These are phyloP conservation scores for Corythaixoides concolor DNA, from an alignment of 2,113 vertebrate genomes.

Conservation along the genomic window DNA sequence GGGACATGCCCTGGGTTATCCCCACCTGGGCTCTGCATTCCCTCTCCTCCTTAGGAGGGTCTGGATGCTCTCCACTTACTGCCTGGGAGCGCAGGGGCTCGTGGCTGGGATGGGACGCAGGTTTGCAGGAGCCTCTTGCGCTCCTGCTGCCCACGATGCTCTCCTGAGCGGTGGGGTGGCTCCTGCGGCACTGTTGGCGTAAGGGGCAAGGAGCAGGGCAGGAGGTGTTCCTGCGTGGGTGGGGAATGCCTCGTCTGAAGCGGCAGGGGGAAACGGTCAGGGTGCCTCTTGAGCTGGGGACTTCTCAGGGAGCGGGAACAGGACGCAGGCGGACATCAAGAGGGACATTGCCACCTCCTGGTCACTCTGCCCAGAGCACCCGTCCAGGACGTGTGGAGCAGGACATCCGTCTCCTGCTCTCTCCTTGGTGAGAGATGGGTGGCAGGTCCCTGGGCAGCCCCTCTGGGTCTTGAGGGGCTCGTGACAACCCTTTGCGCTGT, in stretches of 20 bases:
- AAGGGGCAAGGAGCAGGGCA: background rate
- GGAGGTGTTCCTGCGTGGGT: background rate
- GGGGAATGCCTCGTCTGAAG: background rate
- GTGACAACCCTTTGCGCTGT: background rate
- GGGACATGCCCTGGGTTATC: background rate
- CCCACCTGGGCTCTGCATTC: background rate
- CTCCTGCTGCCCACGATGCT: accelerated
- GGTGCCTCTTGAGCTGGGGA: background rate
- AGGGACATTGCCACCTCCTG: conserved; percentile 63
- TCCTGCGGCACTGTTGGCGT: background rate
- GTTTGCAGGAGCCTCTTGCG: background rate
- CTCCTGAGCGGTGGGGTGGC: background rate
- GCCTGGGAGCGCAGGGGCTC: accelerated
- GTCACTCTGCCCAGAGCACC: conserved; percentile 29
- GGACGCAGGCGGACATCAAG: background rate
- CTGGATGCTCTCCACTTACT: background rate
- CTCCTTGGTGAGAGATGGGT: background rate
- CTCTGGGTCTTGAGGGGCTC: background rate
- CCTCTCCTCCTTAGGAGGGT: background rate
- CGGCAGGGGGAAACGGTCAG: accelerated
- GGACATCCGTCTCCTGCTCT: background rate
- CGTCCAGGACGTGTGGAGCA: background rate
- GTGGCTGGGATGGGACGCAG: accelerated
- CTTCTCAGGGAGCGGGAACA: background rate
- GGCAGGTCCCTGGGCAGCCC: background rate